Evolutionary conservation across 2,888 invertebrate species (phyloP).

Genomic region (Micoletzkya japonica): DNA sequence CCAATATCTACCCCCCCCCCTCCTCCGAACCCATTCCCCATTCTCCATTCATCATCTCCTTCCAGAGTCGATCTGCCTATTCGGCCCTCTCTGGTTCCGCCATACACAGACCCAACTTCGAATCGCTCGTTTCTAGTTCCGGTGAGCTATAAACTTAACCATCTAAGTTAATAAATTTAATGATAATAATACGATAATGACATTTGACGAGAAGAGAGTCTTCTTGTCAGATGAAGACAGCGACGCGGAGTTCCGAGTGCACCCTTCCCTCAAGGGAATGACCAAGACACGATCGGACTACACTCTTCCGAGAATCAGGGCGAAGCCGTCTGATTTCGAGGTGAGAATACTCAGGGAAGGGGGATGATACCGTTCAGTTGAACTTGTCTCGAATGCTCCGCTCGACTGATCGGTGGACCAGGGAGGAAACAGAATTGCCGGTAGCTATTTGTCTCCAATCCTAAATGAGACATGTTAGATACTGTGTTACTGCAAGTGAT

Average conservation of each 20-base stretch:
- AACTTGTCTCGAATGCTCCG: slow-evolving; percentile 26
- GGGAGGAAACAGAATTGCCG: slow-evolving; percentile 16
- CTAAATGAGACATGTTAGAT: too few relatives aligned
- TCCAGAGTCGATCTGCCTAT: slow-evolving; percentile 25
- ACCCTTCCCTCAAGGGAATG: slow-evolving; percentile 11
- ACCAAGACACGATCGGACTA: slow-evolving; percentile 25
- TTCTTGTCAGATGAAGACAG: slow-evolving; percentile 13
- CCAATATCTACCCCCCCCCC: not conserved
- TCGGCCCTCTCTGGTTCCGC: slow-evolving; percentile 20
- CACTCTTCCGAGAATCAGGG: slow-evolving; percentile 13
- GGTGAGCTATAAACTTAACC: not conserved
- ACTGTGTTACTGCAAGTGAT: too few relatives aligned
- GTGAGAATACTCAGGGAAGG: too few relatives aligned
- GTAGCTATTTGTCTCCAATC: too few relatives aligned
- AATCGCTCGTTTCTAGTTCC: not conserved
- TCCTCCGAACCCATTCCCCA: not conserved
- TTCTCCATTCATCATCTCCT: not conserved
- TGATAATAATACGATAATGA: not conserved
- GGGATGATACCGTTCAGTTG: slow-evolving; percentile 2
- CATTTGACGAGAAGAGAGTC: too few relatives aligned
- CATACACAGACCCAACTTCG: slow-evolving; percentile 9
- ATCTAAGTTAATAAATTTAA: not conserved
- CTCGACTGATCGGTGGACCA: slow-evolving; percentile 15
- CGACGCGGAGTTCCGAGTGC: slow-evolving; percentile 25
- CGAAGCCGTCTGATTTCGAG: slow-evolving; percentile 20